Evolutionary conservation across 2,888 invertebrate species (phyloP), one percentile per base, ranked within the genome.

Genomic region (Platypus cylindrus): DNA sequence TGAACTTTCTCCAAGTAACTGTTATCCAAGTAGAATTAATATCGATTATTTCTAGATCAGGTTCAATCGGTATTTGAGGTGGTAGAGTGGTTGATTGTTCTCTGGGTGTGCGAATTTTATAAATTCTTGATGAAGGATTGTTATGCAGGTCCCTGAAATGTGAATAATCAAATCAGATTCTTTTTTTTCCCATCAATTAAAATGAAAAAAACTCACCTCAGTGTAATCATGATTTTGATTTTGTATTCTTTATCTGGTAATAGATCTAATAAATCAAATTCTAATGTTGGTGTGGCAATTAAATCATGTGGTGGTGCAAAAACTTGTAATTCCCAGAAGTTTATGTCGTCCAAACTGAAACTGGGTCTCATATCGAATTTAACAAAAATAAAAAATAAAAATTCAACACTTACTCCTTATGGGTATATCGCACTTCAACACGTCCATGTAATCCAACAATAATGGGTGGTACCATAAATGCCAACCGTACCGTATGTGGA

Each of bases 221-320:
- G 63, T 28, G 77, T 78, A 9, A 89, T 70, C 7, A 79, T 79
- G 2, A 89, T 85, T 57, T 83, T 77, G 13, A 91, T 74, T 58
- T 77, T 79, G 58, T 91, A 90, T 20, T 75, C 71, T 0, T 86
- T 86, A 38, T 81, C 77, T 0, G 89, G 78, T 48, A 76, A 73
- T 31, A 91, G 63, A 2, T 76, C 78, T 7, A 77, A 71, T 32
- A 90, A 61, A 43, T 86, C 78, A 64, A 90, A 86, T 59, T 89
- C 87, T 41, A 90, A 64, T 40, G 87, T 83, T 3, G 82, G 77
- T 4, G 86, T 86, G 1, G 83, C 84, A 38, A 91, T 79, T 4
- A 89, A 63, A 55, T 87, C 86, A 46, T 84, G 78, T 1, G 85
- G 83, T 8, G 87, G 86, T 0, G 87, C 85, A 51, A 89, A 85